Conservation (phyloP, 2,888 invertebrate species). For the Calliphora vomitoria region DNA sequence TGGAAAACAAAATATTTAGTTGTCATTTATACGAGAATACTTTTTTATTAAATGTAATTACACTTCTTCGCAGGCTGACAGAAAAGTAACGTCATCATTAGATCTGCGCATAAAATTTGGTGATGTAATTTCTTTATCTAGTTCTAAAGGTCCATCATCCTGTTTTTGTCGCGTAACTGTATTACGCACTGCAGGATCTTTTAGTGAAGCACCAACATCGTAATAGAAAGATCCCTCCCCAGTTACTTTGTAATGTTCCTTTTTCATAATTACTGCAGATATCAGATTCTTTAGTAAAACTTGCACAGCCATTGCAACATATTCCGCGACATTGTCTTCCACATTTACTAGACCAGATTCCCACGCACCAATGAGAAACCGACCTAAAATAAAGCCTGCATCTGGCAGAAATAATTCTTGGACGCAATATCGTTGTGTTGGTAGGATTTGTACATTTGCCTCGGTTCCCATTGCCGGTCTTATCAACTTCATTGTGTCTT, state of each 20-base stretch:
- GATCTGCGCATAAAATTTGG: slow-evolving; percentile 89
- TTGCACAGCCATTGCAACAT: slow-evolving; percentile 92
- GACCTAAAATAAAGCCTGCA: slow-evolving; percentile 91
- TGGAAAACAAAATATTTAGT: slow-evolving; percentile 41
- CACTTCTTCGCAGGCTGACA: slow-evolving; percentile 89
- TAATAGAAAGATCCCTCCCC: slow-evolving; percentile 90
- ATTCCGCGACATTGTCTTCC: slow-evolving; percentile 92
- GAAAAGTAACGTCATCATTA: slow-evolving; percentile 91
- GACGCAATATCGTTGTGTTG: slow-evolving; percentile 86
- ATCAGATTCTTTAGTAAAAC: slow-evolving; percentile 93
- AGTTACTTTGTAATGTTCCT: slow-evolving; percentile 91
- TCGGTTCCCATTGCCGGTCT: slow-evolving; percentile 80
- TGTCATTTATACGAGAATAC: background rate
- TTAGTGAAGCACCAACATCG: slow-evolving; percentile 91
- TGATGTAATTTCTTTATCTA: slow-evolving; percentile 87
- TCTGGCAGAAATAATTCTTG: slow-evolving; percentile 94
- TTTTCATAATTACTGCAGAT: slow-evolving; percentile 90
- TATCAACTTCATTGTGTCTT: slow-evolving; percentile 82
- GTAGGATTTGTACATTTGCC: slow-evolving; percentile 79
- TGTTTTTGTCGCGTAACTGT: slow-evolving; percentile 88
- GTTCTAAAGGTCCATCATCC: slow-evolving; percentile 86
- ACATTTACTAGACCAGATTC: slow-evolving; percentile 94
- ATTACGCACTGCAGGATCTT: slow-evolving; percentile 93
- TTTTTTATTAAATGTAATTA: slow-evolving; percentile 75
- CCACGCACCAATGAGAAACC: slow-evolving; percentile 95